Evolutionary conservation across 1,140 invertebrate species (phyloP).

Genomic region (Mesaphorura yosii): DNA sequence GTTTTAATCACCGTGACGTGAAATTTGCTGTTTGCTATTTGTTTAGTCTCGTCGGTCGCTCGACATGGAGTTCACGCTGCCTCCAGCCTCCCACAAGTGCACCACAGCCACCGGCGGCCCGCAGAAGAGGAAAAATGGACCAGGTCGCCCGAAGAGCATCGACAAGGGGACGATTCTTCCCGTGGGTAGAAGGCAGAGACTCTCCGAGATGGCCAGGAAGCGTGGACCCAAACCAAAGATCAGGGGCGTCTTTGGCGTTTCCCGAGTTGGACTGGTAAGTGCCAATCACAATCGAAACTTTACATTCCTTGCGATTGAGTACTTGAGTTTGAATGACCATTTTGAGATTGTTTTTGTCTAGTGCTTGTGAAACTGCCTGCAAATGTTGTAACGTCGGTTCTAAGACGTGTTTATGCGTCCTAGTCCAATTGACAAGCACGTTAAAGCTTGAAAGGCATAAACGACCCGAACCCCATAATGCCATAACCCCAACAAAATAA

Average conservation of each 20-base stretch:
- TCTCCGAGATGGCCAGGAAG: constrained; percentile 62
- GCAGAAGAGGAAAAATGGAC: constrained; percentile 52
- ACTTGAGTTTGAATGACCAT: not conserved
- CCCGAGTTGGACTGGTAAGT: constrained; percentile 53
- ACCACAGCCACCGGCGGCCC: constrained; percentile 27
- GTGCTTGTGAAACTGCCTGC: too few species aligned
- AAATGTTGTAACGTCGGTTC: not conserved
- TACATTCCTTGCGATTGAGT: not conserved
- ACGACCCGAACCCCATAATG: too few species aligned
- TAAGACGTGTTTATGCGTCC: constrained; percentile 2
- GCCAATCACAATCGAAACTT: not conserved
- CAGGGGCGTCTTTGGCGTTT: constrained; percentile 67
- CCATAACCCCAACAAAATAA: too few species aligned
- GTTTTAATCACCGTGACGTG: not conserved
- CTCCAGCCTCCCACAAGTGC: not conserved
- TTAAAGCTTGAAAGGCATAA: too few species aligned
- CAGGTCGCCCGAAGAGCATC: constrained; percentile 46
- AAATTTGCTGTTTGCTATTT: not conserved
- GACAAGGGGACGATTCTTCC: constrained; percentile 38
- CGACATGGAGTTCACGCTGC: not conserved
- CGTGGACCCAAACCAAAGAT: constrained; percentile 71
- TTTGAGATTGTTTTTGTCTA: constrained; percentile 1
- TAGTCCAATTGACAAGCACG: too few species aligned
- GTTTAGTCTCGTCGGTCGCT: not conserved
- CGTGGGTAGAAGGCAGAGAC: constrained; percentile 50